phyloP scores from a whole-genome alignment of 2,113 vertebrate species.

The Trichomycterus rosablanca region DNA sequence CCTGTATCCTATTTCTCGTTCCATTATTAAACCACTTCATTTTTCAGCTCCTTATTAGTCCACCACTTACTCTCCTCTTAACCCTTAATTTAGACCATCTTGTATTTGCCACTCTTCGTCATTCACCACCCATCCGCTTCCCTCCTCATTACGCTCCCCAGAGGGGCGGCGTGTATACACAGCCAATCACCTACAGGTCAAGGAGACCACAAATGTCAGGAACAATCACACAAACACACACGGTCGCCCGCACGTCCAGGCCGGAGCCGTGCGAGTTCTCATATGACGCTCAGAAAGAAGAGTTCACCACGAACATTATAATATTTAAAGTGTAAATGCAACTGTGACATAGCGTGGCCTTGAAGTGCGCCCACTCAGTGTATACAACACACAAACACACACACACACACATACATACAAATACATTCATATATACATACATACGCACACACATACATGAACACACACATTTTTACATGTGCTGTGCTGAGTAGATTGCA shows the following conservation, averaged over 20 bases:
- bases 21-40: neutral
- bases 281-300: constrained; percentile 5
- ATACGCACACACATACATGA: too few relatives aligned
- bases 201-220: constrained; percentile 21
- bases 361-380: neutral
- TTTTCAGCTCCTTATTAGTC: neutral
- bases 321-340: constrained; percentile 30
- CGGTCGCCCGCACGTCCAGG: neutral
- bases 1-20: neutral
- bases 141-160: constrained; percentile 8
- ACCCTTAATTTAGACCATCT: constrained; percentile 5
- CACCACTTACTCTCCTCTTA: neutral
- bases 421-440: too few relatives aligned
- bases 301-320: constrained; percentile 11
- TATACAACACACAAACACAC: too few relatives aligned
- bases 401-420: too few relatives aligned
- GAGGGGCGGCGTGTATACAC: constrained; percentile 7
- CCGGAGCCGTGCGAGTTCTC: neutral
- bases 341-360: constrained; percentile 2
- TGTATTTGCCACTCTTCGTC: neutral
- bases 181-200: constrained; percentile 12
- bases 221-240: constrained; percentile 16
- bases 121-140: constrained; percentile 5
- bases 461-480: too few relatives aligned
- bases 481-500: too few relatives aligned